These are phyloP conservation scores for Epicampocera succincta DNA, from an alignment of 2,888 invertebrate genomes.

Conservation along the genomic window DNA sequence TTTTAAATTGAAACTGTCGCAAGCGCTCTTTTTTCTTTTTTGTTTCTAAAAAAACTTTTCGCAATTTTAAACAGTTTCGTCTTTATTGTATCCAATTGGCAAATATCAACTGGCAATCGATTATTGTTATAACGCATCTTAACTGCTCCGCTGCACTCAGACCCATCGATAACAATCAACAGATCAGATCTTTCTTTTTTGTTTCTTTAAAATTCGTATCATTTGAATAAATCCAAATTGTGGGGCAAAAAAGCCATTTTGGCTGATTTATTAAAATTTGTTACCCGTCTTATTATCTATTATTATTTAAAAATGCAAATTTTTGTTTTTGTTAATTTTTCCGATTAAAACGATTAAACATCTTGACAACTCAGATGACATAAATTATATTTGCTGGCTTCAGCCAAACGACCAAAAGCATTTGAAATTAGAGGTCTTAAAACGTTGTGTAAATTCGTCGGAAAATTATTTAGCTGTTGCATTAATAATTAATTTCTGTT, in stretches of 20 bases:
- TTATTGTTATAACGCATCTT: constrained; percentile 26
- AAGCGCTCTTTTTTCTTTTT: background rate
- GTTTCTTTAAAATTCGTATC: constrained; percentile 28
- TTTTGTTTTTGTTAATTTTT: background rate
- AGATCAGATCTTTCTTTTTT: constrained; percentile 5
- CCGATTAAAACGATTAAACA: constrained; percentile 12
- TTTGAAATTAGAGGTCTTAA: constrained; percentile 29
- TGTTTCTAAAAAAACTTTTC: constrained; percentile 15
- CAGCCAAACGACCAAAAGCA: background rate
- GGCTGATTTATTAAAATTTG: constrained; percentile 27
- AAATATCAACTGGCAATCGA: constrained; percentile 27
- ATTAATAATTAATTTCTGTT: constrained; percentile 42
- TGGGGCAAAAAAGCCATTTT: no score
- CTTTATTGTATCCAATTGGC: constrained; percentile 46
- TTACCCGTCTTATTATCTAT: background rate
- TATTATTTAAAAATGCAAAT: constrained; percentile 11
- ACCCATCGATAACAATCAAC: constrained; percentile 24
- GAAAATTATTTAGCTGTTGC: constrained; percentile 45
- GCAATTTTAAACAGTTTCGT: constrained; percentile 48
- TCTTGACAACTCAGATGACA: constrained; percentile 12
- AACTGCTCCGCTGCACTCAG: background rate
- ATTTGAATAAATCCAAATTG: constrained; percentile 30
- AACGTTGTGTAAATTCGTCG: no score
- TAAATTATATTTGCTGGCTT: constrained; percentile 10
- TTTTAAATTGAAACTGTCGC: constrained; percentile 43